Percentiles rank a stretch among this genome's conserved stretches.
These are phyloP conservation scores for Elgaria multicarinata DNA, from an alignment of 2,113 vertebrate genomes.

Conservation along the genomic window DNA sequence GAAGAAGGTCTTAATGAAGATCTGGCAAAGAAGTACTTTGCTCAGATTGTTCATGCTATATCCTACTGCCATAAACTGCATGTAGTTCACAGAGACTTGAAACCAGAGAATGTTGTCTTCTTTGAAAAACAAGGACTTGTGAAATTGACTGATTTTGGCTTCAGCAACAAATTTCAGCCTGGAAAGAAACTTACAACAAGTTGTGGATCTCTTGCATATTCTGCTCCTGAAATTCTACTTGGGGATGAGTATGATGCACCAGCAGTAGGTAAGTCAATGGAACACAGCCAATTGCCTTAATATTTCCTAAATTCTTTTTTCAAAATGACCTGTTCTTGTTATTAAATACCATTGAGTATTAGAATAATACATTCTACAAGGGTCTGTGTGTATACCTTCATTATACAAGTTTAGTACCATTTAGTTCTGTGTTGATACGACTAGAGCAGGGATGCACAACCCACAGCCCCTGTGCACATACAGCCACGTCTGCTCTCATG, in stretches of 20 bases:
- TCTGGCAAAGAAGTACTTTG: constrained; percentile 96
- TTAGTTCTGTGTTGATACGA: background rate
- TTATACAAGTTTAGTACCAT: background rate
- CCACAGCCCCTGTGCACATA: too few species aligned
- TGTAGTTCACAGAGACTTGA: constrained; percentile 96
- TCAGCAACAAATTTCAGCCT: constrained; percentile 99
- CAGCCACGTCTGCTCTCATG: background rate
- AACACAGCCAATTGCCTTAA: constrained; percentile 9
- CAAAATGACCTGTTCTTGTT: background rate
- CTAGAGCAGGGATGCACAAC: background rate
- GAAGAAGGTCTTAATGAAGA: constrained; percentile 97
- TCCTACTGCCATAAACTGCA: constrained; percentile 98
- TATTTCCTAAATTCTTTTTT: background rate
- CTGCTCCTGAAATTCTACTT: constrained; percentile 95
- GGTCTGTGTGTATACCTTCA: background rate
- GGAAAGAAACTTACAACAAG: constrained; percentile 98
- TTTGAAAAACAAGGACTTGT: constrained; percentile 98
- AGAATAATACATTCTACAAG: background rate
- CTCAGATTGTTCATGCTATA: constrained; percentile 97
- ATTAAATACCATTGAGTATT: background rate
- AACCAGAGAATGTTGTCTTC: constrained; percentile 98
- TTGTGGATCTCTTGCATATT: constrained; percentile 96
- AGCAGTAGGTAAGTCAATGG: constrained; percentile 88
- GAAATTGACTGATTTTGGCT: constrained; percentile 98
- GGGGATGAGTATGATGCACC: constrained; percentile 98